These are phyloP conservation scores for Indri indri DNA, from an alignment of 2,113 vertebrate species.

Conservation along the genomic window DNA sequence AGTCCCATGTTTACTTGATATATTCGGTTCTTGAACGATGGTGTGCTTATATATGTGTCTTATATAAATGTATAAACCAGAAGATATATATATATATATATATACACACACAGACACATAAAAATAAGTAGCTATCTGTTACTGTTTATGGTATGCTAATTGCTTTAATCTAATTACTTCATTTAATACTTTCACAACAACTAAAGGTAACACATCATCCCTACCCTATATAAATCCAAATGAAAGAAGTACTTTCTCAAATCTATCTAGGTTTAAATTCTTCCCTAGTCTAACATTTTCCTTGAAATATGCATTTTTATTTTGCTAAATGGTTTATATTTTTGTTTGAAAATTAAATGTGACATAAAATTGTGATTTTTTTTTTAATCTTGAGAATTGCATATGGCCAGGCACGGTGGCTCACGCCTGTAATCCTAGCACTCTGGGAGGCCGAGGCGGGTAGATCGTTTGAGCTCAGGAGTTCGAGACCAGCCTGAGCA, in stretches of 20 bases:
- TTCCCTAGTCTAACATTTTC: neutral
- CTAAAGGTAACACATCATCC: neutral
- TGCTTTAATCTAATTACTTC: neutral
- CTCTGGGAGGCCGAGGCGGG: too few relatives aligned
- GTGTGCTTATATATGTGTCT: neutral
- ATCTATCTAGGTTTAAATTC: neutral
- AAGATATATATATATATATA: neutral
- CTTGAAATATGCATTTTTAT: neutral
- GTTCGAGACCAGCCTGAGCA: too few relatives aligned
- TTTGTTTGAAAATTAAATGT: slow-evolving; percentile 9
- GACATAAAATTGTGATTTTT: neutral
- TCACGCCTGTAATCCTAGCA: too few relatives aligned
- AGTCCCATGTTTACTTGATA: neutral
- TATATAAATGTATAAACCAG: neutral
- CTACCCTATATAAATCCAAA: neutral
- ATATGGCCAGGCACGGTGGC: too few relatives aligned
- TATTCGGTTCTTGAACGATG: neutral
- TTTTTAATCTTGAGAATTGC: neutral
- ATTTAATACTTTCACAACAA: neutral
- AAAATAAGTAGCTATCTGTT: neutral
- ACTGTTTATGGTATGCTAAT: neutral
- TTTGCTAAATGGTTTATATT: neutral
- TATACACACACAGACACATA: neutral
- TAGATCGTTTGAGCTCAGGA: too few relatives aligned
- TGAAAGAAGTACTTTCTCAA: slow-evolving; percentile 7